phyloP scores from a whole-genome alignment of 1,140 invertebrate species.

The Drosophila serrata region DNA sequence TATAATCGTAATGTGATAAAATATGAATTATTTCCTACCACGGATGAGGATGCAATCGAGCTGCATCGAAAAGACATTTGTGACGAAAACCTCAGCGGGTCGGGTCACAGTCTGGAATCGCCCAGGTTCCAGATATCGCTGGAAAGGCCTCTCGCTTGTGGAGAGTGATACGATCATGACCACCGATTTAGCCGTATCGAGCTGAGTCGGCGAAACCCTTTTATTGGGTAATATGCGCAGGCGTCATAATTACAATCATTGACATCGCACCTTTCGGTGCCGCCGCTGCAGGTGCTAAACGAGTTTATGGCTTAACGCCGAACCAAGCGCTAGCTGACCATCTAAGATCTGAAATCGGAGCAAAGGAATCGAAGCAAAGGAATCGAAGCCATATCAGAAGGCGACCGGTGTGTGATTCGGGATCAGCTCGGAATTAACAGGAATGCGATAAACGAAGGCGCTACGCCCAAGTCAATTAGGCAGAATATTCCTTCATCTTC shows the following conservation, averaged over 20 bases:
- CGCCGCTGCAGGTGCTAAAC: conserved; percentile 66
- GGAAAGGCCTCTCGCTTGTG: not conserved
- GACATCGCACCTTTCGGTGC: conserved; percentile 61
- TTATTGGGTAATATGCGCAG: conserved; percentile 53
- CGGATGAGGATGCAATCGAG: conserved; percentile 13
- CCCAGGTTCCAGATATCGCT: not conserved
- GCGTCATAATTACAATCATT: conserved; percentile 74
- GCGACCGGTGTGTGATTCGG: conserved; percentile 60
- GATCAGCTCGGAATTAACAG: conserved; percentile 75
- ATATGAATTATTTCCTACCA: conserved; percentile 56
- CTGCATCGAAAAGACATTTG: conserved; percentile 31
- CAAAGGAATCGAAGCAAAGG: conserved; percentile 26
- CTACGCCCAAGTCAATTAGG: conserved; percentile 56
- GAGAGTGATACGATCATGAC: conserved; percentile 37
- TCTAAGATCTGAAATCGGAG: conserved; percentile 7
- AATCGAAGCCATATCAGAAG: conserved; percentile 39
- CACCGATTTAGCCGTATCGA: conserved; percentile 43
- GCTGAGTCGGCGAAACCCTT: conserved; percentile 53
- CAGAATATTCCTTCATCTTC: conserved; percentile 17
- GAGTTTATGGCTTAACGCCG: conserved; percentile 79
- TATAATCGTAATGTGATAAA: conserved; percentile 77
- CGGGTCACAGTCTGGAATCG: not conserved
- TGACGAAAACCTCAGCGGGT: not conserved
- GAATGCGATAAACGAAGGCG: conserved; percentile 71
- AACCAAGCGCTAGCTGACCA: not conserved